Evolutionary conservation across 1,140 invertebrate species (phyloP), one percentile per base, ranked within the genome.

Genomic region (Aphelenchoides besseyi): DNA sequence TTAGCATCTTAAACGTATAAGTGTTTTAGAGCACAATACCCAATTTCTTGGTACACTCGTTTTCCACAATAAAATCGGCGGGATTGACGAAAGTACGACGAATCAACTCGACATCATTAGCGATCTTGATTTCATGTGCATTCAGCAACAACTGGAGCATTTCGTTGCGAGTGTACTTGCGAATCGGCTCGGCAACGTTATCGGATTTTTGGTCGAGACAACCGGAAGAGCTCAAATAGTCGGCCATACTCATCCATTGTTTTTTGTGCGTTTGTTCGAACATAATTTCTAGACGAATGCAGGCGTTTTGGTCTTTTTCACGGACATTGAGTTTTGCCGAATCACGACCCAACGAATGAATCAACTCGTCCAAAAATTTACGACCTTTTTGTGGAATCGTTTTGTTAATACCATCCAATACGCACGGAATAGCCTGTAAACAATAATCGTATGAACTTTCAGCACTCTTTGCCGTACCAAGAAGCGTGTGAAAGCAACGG

Each of bases 381-480:
- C 55, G 55, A 5, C 5, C 32, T 18, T 59, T 59, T 28, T 29
- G 32, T 28, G 55, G 18, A 28, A 23, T 5, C 26, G 26, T 8
- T 8, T 29, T 5, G 55, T 18, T 12, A 33, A 59, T 59, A 8
- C 55, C 55, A 23, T 59, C 23, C 55, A 59, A 33, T 8, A 59
- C 55, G 18, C 55, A 59, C 55, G 55, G 55, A 59, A 59, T 59
- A 8, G 55, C 55, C 55, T 59, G 55, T 5, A 59, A 59, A 48
- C 41, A 23, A 48, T 12, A 48, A 48, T 48, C 41, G 23, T n/a
- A n/a, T n/a, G n/a, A n/a, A 41, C 5, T 41, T 41, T 41, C 5
- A 41, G 37, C 5, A 41, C 37, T 8, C 37, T 41, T 41, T n/a
- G n/a, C n/a, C 55, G 5, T 29, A 59, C 55, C 55, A 59, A 33